Conservation (phyloP, 2,888 invertebrate genomes). For the Macrostomum cliftonense region DNA sequence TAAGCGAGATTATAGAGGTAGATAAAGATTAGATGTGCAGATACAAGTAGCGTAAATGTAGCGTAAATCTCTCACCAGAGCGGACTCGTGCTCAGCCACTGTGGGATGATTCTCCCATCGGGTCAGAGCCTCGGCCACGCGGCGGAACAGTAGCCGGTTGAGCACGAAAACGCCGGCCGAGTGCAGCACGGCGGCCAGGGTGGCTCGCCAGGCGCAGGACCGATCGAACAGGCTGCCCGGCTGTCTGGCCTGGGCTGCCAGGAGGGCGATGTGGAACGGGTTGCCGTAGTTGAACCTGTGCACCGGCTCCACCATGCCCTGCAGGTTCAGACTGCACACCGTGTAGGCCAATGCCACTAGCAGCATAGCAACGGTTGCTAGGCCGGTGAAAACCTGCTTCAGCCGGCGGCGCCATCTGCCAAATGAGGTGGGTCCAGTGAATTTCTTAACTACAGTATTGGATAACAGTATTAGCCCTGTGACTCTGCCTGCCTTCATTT, state of each 20-base stretch:
- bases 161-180: slow-evolving; percentile 1
- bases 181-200: slow-evolving; percentile 3
- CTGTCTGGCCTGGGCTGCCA: neutral
- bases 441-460: too few species aligned
- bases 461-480: too few species aligned
- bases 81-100: neutral
- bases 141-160: slow-evolving; percentile 3
- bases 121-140: slow-evolving; percentile 41
- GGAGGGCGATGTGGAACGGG: neutral
- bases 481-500: too few species aligned
- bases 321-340: neutral
- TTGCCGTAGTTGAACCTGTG: neutral
- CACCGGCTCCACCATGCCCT: neutral
- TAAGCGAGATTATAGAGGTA: too few species aligned
- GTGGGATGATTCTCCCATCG: slow-evolving; percentile 46
- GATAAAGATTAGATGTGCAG: too few species aligned
- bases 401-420: neutral
- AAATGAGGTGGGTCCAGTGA: too few species aligned
- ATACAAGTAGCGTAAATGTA: too few species aligned
- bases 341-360: neutral
- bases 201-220: neutral
- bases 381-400: neutral
- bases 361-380: neutral
- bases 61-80: neutral
- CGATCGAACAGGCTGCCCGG: neutral